These are phyloP conservation scores for Seriola rivoliana DNA, from an alignment of 2,113 vertebrate genomes.

Conservation along the genomic window DNA sequence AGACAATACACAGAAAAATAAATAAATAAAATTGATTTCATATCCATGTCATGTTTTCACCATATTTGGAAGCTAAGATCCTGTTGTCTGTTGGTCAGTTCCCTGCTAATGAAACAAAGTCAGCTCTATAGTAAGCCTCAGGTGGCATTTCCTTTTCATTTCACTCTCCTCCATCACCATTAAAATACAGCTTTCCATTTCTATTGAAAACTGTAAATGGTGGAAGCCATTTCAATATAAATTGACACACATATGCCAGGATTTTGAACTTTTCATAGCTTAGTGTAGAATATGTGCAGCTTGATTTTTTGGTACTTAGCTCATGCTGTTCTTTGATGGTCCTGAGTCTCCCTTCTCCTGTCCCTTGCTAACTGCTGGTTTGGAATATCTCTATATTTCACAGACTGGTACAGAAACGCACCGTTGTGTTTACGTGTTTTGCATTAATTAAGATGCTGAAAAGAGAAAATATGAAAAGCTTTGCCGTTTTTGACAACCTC, in stretches of 20 bases:
- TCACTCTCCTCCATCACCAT: background rate
- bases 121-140: constrained; percentile 17
- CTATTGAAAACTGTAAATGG: background rate
- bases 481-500: constrained; percentile 19
- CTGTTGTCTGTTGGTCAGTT: constrained; percentile 9
- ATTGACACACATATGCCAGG: background rate
- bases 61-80: background rate
- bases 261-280: background rate
- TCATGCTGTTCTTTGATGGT: constrained; percentile 29
- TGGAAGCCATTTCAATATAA: constrained; percentile 7
- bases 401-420: constrained; percentile 29
- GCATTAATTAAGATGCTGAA: constrained; percentile 53
- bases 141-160: constrained; percentile 30
- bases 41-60: background rate
- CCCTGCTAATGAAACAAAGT: constrained; percentile 14
- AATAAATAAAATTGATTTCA: too few relatives aligned
- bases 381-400: constrained; percentile 11
- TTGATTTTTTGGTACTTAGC: background rate
- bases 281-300: background rate
- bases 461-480: background rate
- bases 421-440: constrained; percentile 45
- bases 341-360: background rate
- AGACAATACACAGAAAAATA: too few relatives aligned
- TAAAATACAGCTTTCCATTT: constrained; percentile 8
- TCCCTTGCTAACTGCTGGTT: background rate